Conservation (phyloP, 1,140 invertebrate genomes). For the Colletes latitarsis region DNA sequence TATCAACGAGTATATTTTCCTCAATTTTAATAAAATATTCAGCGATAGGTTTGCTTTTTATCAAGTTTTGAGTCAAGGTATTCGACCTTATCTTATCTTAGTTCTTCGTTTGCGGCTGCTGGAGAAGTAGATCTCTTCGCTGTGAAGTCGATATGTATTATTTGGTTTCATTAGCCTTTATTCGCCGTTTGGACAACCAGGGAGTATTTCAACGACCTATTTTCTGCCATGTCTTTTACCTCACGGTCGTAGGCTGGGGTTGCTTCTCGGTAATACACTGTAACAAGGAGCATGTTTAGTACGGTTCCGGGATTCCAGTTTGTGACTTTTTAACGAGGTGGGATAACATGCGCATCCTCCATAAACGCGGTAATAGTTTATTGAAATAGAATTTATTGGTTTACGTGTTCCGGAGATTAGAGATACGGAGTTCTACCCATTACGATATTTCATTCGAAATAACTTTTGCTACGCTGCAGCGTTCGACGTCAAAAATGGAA, state of each 20-base stretch:
- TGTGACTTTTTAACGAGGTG: not conserved
- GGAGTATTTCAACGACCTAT: not conserved
- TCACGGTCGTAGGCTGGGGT: not conserved
- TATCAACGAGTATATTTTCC: no score
- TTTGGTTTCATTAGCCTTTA: no score
- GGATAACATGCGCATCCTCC: not conserved
- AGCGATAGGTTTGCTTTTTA: no score
- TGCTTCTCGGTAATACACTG: not conserved
- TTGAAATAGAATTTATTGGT: not conserved
- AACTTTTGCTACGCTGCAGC: no score
- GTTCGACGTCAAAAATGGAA: no score
- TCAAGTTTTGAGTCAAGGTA: no score
- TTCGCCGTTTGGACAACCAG: not conserved
- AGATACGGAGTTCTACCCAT: not conserved
- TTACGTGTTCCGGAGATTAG: not conserved
- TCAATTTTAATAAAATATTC: no score
- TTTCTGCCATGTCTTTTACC: not conserved
- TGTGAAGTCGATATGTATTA: no score
- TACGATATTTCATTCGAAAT: not conserved
- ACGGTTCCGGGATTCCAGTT: not conserved
- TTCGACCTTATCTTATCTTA: no score
- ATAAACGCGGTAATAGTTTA: slow-evolving; percentile 2
- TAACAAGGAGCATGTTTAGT: slow-evolving; percentile 1
- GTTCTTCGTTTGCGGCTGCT: no score
- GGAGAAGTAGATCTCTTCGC: no score